These are phyloP conservation scores for Bombyx mandarina DNA, from an alignment of 1,140 invertebrate species.

Conservation along the genomic window DNA sequence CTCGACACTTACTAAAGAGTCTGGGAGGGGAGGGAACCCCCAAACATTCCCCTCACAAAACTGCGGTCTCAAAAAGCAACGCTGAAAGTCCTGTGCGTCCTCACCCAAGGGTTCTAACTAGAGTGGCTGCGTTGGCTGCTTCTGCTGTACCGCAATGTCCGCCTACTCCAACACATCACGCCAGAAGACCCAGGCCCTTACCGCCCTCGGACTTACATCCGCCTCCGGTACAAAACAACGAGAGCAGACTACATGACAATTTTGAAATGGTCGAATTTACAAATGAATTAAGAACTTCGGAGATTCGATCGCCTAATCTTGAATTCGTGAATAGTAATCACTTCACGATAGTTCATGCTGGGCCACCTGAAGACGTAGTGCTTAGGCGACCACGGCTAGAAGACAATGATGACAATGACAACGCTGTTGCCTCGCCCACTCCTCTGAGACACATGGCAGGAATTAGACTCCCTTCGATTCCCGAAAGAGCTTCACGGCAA, in stretches of 20 bases:
- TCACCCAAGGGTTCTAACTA: slow-evolving; percentile 72
- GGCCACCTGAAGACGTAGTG: slow-evolving; percentile 57
- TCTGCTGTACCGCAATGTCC: slow-evolving; percentile 73
- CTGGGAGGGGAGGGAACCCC: slow-evolving; percentile 58
- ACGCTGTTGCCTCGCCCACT: slow-evolving; percentile 67
- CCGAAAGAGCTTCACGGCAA: slow-evolving; percentile 75
- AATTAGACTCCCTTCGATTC: slow-evolving; percentile 85
- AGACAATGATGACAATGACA: slow-evolving; percentile 58
- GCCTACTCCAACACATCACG: slow-evolving; percentile 87
- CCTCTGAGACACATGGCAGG: slow-evolving; percentile 81
- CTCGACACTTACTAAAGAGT: slow-evolving; percentile 55
- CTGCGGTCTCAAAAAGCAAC: slow-evolving; percentile 28
- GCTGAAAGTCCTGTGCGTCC: slow-evolving; percentile 67
- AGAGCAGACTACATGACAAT: slow-evolving; percentile 42
- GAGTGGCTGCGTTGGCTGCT: slow-evolving; percentile 65
- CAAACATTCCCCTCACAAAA: slow-evolving; percentile 47
- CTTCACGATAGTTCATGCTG: slow-evolving; percentile 62
- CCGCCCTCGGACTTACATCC: slow-evolving; percentile 68
- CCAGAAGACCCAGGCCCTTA: slow-evolving; percentile 72
- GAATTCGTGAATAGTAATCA: slow-evolving; percentile 67
- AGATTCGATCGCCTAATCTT: slow-evolving; percentile 67
- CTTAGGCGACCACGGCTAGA: slow-evolving; percentile 40
- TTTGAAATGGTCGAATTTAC: slow-evolving; percentile 66
- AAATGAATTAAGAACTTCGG: slow-evolving; percentile 62
- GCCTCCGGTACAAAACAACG: slow-evolving; percentile 54